phyloP scores from a whole-genome alignment of 92 coral and sea anemone species.

The Siderastrea radians region DNA sequence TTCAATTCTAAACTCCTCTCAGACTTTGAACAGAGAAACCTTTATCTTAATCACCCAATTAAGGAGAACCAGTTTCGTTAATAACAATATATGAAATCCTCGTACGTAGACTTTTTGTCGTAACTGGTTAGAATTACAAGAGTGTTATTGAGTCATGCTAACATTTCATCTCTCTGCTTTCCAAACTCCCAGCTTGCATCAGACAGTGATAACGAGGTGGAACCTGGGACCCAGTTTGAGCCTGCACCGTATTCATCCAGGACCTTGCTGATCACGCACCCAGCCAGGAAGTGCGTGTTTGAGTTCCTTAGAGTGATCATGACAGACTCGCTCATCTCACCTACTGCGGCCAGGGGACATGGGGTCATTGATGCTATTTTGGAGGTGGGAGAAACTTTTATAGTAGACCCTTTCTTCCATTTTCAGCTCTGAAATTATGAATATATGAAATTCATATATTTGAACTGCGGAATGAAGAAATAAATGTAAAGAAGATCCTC shows the following conservation, averaged over 20 bases:
- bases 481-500: too few relatives aligned
- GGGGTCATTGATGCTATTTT: conserved; percentile 84
- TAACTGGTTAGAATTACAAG: background rate
- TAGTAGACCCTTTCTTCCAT: background rate
- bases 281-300: conserved; percentile 77
- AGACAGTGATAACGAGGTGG: conserved; percentile 73
- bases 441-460: too few relatives aligned
- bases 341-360: conserved; percentile 77
- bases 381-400: conserved; percentile 63
- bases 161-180: background rate
- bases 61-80: too few relatives aligned
- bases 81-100: too few relatives aligned
- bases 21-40: too few relatives aligned
- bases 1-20: too few relatives aligned
- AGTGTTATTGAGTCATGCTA: too few relatives aligned
- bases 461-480: too few relatives aligned
- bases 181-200: conserved; percentile 43
- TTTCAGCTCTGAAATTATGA: too few relatives aligned
- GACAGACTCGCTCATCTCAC: conserved; percentile 88
- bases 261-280: conserved; percentile 83
- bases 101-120: background rate
- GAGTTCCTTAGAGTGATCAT: conserved; percentile 89
- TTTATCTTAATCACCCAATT: too few relatives aligned
- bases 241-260: conserved; percentile 19
- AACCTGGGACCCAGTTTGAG: conserved; percentile 37